Evolutionary conservation across 2,113 vertebrate species (phyloP).

Genomic region (Nothobranchius kuhntae): DNA sequence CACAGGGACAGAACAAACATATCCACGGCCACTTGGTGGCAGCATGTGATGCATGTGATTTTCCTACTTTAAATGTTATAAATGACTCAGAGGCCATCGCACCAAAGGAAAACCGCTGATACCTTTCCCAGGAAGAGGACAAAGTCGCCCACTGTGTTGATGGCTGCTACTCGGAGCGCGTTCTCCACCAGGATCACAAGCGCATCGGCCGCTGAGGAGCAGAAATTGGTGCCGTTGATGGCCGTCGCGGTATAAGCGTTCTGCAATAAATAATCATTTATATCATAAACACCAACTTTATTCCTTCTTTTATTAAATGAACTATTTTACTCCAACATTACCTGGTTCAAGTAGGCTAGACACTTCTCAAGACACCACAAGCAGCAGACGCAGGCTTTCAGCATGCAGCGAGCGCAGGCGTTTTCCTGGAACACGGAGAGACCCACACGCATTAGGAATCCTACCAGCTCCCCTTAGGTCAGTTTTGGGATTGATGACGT

Average conservation of each 20-base stretch:
- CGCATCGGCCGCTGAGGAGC: conserved; percentile 94
- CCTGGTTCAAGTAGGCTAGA: conserved; percentile 94
- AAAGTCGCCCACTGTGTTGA: conserved; percentile 98
- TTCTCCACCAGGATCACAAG: conserved; percentile 96
- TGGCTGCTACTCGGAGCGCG: conserved; percentile 90
- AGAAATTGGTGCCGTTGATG: conserved; percentile 98
- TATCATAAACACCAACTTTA: too few relatives aligned
- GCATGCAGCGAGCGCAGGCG: conserved; percentile 93
- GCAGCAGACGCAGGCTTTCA: conserved; percentile 97
- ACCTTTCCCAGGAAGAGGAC: conserved; percentile 98
- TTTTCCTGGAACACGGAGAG: conserved; percentile 84
- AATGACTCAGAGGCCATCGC: too few relatives aligned
- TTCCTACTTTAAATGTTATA: too few relatives aligned
- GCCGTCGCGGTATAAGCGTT: conserved; percentile 97
- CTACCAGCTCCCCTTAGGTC: not conserved
- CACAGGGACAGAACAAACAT: not conserved
- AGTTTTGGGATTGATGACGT: not conserved
- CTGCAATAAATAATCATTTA: conserved; percentile 65
- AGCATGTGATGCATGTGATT: not conserved
- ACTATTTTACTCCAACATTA: not conserved
- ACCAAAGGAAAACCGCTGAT: conserved; percentile 6
- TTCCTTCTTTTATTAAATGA: too few relatives aligned
- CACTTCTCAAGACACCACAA: conserved; percentile 99
- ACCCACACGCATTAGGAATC: not conserved
- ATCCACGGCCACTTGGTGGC: not conserved